Percentiles rank a stretch among this genome's conserved stretches.
Conservation (phyloP, 1,140 invertebrate species). For the Pentalonia nigronervosa region DNA sequence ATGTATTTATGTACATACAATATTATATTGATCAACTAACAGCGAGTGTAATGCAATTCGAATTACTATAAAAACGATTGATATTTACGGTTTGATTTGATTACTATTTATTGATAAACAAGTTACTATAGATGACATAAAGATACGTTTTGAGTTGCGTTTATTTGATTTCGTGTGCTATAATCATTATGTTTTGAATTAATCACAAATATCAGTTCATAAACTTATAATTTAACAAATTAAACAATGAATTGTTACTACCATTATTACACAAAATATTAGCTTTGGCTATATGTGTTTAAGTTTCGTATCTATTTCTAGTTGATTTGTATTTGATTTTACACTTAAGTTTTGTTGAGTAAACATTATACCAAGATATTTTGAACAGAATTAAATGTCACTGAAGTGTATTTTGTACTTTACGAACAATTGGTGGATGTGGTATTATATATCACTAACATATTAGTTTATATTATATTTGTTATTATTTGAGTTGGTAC, state of each 20-base stretch:
- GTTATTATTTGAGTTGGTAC: neutral
- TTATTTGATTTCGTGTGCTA: neutral
- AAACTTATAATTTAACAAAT: neutral
- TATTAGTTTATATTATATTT: neutral
- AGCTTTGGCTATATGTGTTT: neutral
- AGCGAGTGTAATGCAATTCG: neutral
- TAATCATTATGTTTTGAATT: neutral
- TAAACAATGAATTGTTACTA: neutral
- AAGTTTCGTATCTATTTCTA: slow-evolving; percentile 23
- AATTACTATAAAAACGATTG: neutral
- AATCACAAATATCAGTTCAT: neutral
- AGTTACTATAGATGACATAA: neutral
- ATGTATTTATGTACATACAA: neutral
- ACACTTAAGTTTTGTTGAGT: slow-evolving; percentile 8
- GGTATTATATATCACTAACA: neutral
- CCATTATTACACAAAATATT: neutral
- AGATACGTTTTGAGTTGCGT: neutral
- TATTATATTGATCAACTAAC: neutral
- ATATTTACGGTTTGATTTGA: neutral
- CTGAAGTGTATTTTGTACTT: neutral
- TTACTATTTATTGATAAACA: neutral
- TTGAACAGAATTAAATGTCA: slow-evolving; percentile 9
- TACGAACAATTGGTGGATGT: neutral
- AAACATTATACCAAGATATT: slow-evolving; percentile 3
- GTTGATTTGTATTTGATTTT: neutral